Evolutionary conservation across 64 coral and sea anemone species (phyloP), one percentile per base, ranked within the genome.

Genomic region (Porites australiensis): DNA sequence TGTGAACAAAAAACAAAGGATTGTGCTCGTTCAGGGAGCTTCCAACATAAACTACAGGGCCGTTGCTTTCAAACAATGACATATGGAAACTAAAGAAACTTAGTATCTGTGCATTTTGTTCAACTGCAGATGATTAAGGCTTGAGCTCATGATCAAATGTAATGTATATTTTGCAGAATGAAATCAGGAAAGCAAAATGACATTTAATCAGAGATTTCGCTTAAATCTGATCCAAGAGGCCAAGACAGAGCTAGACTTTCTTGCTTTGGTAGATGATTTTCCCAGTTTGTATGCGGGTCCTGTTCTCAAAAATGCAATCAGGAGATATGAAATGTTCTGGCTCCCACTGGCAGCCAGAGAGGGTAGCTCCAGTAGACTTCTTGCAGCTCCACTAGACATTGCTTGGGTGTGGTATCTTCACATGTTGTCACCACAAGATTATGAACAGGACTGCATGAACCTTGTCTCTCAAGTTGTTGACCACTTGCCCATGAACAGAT

Each of bases 291-390:
- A 84, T 10, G 15, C 51, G 16, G 90, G 90, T 13, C 16, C 66
- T 15, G 54, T 84, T 70, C 50, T 92, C 11, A 51, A 13, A 6
- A 92, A 92, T 67, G 90, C 90, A 12, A 62, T 92, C 14, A 44
- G 90, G 64, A 89, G 93, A 8, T 95, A 95, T 54, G 93, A 95
- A 86, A 12, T 90, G 9, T 91, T 91, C 27, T 95, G 93, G 93
- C 73, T 95, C 57, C 93, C 93, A 64, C 88, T 95, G 5, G 87
- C 77, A 27, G 79, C 80, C 14, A 89, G 74, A 66, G 55, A 86
- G 18, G 90, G 90, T 13, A 74, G 22, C 8, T 48, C 50, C 22
- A 86, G 73, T 58, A 43, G 43, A 16, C 88, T 90, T 27, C 78
- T 80, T 19, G 93, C 88, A 16, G 81, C 93, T 37, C 93, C 87